Base-by-base conservation (phyloP, 2,888 invertebrate species). In the Drosophila lutescens region DNA sequence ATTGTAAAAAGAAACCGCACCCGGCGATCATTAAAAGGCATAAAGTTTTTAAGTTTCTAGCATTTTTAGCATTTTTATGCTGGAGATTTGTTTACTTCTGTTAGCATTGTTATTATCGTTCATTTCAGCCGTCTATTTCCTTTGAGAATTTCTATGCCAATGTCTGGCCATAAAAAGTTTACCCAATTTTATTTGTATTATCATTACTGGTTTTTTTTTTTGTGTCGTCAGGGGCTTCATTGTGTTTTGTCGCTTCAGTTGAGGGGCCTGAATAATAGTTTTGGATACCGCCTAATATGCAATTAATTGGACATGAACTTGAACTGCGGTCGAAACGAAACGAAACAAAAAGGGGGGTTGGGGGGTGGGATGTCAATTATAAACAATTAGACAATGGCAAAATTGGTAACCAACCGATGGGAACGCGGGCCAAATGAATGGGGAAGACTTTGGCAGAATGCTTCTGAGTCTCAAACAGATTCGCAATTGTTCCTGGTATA, bases 221-320 rank as follows among this genome's bases (percentile, higher is more conserved):
- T 47, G 30, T 47, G 30, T 50, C 26, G 17, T 50, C 26, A 17
- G 44, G 38, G 30, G 15, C 36, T 60, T 62, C 58, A 62, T 60
- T 65, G 61, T 61, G 50, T 41, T 55, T 49, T 38, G 44, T 63
- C 44, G 56, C 46, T 66, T 57, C 68, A 68, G 68, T 68, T 68
- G 68, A 68, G 41, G 57, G 50, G 67, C 44, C 50, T 46, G 57
- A 57, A 68, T 68, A 68, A 68, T 68, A 50, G 57, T 66, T 55
- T 43, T 36, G 50, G 44, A 67, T 44, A 32, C 50, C 46, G 67
- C 50, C 73, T 80, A 80, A 83, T 80, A 74, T 72, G 76, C 76
- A 83, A 80, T 83, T 83, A 80, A 83, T 83, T 83, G 78, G 57
- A 67, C 67, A 68, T 66, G 65, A 66, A 66, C 66, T 66, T 63